These are phyloP conservation scores for Metopolophium dirhodum DNA, from an alignment of 1,140 invertebrate genomes.

Conservation along the genomic window DNA sequence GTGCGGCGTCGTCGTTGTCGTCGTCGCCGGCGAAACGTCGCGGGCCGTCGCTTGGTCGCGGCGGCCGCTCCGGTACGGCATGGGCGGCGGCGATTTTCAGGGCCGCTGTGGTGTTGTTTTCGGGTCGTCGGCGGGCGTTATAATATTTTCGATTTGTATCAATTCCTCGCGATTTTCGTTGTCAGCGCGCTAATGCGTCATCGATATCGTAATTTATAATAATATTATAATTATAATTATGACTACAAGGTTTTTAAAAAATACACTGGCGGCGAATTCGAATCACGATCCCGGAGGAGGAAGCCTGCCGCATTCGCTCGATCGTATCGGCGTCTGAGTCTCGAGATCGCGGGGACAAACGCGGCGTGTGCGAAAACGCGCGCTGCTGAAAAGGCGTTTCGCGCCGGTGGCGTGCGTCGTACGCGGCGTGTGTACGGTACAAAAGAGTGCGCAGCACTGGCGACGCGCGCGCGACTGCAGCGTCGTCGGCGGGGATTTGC, in stretches of 20 bases:
- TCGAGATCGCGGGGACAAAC: not conserved
- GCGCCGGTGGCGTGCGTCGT: not conserved
- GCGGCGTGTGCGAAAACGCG: not conserved
- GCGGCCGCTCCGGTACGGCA: not conserved
- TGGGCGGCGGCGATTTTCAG: not conserved
- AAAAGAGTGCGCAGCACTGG: constrained; percentile 21
- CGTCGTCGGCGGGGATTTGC: constrained; percentile 20
- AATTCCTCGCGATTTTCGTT: too few relatives aligned
- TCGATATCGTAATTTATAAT: too few relatives aligned
- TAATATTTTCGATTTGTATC: not conserved
- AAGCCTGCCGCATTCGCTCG: not conserved
- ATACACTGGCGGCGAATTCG: too few relatives aligned
- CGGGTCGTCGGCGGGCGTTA: not conserved
- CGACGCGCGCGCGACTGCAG: constrained; percentile 4
- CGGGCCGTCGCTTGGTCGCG: not conserved
- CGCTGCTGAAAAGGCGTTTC: not conserved
- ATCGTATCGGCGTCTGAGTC: not conserved
- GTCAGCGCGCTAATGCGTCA: too few relatives aligned
- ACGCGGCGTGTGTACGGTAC: not conserved
- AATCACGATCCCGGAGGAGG: too few relatives aligned
- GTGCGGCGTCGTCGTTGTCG: not conserved
- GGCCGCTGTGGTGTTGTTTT: not conserved
- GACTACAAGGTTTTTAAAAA: too few relatives aligned
- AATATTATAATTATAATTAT: too few relatives aligned
- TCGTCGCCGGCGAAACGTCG: constrained; percentile 24